Evolutionary conservation across 2,888 invertebrate genomes (phyloP).

Genomic region (Athetis lepigone): DNA sequence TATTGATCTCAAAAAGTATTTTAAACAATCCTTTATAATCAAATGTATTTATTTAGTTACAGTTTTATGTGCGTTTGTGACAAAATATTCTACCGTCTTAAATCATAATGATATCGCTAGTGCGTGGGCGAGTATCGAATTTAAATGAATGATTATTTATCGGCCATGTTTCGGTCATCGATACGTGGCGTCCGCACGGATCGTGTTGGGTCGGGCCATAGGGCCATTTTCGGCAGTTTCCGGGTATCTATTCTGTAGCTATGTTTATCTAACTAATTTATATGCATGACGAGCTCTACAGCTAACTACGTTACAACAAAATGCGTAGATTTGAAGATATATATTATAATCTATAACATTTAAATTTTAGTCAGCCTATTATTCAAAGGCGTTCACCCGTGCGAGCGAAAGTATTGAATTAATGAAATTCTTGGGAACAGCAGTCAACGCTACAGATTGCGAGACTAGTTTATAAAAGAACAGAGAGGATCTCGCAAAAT

Average conservation of each 20-base stretch:
- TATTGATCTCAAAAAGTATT: slow-evolving; percentile 56
- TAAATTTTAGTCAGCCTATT: slow-evolving; percentile 39
- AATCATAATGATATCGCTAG: slow-evolving; percentile 79
- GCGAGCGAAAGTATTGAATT: slow-evolving; percentile 46
- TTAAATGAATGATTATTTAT: slow-evolving; percentile 87
- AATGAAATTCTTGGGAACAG: slow-evolving; percentile 42
- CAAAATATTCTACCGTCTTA: slow-evolving; percentile 72
- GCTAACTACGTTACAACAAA: slow-evolving; percentile 72
- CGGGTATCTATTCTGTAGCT: slow-evolving; percentile 74
- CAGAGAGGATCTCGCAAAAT: slow-evolving; percentile 39
- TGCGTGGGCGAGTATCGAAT: slow-evolving; percentile 83
- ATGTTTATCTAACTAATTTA: slow-evolving; percentile 71
- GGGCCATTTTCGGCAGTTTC: slow-evolving; percentile 82
- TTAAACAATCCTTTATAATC: slow-evolving; percentile 52
- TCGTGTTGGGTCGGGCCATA: slow-evolving; percentile 66
- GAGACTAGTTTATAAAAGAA: slow-evolving; percentile 51
- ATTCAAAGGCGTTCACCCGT: slow-evolving; percentile 47
- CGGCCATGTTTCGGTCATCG: slow-evolving; percentile 77
- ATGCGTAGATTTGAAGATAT: slow-evolving; percentile 64
- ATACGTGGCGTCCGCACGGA: slow-evolving; percentile 73
- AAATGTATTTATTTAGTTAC: slow-evolving; percentile 55
- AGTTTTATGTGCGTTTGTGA: slow-evolving; percentile 60
- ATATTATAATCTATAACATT: slow-evolving; percentile 46
- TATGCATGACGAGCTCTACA: slow-evolving; percentile 72
- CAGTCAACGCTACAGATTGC: slow-evolving; percentile 41